A percentile compares a stretch with the other conserved stretches of the same genome.
phyloP scores from a whole-genome alignment of 2,113 vertebrate species.

The Meriones unguiculatus region DNA sequence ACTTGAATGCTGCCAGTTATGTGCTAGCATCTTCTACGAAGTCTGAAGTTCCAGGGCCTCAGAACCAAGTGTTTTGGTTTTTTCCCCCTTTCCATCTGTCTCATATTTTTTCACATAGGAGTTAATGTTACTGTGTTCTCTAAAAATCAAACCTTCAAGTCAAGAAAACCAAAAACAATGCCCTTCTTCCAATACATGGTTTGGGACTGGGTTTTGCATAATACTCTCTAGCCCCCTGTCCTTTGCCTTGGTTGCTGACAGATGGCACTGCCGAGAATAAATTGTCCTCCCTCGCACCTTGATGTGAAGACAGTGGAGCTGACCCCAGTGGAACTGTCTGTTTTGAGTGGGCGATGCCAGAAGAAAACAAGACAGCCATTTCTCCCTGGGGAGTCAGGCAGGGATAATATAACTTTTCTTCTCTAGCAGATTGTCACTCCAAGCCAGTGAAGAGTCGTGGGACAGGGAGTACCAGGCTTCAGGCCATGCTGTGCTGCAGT shows the following conservation, averaged over 20 bases:
- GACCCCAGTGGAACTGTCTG: neutral
- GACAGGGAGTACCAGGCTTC: too few relatives aligned
- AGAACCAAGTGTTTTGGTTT: neutral
- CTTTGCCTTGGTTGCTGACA: neutral
- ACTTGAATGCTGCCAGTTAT: neutral
- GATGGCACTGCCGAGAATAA: conserved; percentile 59
- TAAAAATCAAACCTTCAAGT: conserved; percentile 30
- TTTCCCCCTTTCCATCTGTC: neutral
- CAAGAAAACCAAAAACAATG: conserved; percentile 38
- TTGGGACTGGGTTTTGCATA: neutral
- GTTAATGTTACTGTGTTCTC: conserved; percentile 50
- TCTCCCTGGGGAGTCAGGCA: rapidly evolving
- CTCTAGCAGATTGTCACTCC: neutral
- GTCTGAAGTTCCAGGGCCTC: neutral
- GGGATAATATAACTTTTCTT: neutral
- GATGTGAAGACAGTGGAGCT: neutral
- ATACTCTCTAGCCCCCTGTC: neutral
- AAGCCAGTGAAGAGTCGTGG: neutral
- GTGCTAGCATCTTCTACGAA: neutral
- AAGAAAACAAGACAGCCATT: neutral
- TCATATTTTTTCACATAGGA: conserved; percentile 18
- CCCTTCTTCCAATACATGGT: neutral
- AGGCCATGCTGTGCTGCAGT: rapidly evolving
- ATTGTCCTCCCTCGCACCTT: conserved; percentile 2
- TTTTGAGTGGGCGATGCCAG: neutral